Evolutionary conservation across 2,797 vertebrate genomes (phyloP).

Genomic region (Nannoperca australis): DNA sequence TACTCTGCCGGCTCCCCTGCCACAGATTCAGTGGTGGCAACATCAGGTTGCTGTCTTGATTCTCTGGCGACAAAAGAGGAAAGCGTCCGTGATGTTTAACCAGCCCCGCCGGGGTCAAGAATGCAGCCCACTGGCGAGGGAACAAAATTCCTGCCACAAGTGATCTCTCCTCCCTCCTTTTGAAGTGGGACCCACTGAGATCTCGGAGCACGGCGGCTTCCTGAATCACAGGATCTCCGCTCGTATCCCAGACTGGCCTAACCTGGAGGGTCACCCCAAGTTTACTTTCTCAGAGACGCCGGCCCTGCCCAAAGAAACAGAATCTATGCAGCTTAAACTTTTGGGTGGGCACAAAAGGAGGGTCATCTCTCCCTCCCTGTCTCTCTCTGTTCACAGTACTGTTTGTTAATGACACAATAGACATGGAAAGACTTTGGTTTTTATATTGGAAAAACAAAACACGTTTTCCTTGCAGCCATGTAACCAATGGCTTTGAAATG

Average conservation of each 20-base stretch:
- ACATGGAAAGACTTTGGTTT: slow-evolving; percentile 61
- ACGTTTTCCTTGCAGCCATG: slow-evolving; percentile 42
- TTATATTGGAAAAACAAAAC: slow-evolving; percentile 51
- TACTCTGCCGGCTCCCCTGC: slow-evolving; percentile 69
- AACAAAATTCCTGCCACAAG: slow-evolving; percentile 83
- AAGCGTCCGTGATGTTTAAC: slow-evolving; percentile 85
- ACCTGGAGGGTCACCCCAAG: slow-evolving; percentile 89
- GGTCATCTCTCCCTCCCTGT: slow-evolving; percentile 66
- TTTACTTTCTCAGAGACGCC: slow-evolving; percentile 91
- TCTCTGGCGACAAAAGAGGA: slow-evolving; percentile 80
- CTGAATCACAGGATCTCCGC: slow-evolving; percentile 74
- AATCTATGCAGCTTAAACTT: slow-evolving; percentile 88
- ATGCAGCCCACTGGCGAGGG: slow-evolving; percentile 82
- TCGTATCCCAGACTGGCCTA: slow-evolving; percentile 87
- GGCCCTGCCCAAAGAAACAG: slow-evolving; percentile 83
- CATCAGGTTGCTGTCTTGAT: slow-evolving; percentile 84
- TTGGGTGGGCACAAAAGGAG: slow-evolving; percentile 78
- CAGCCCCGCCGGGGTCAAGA: slow-evolving; percentile 86
- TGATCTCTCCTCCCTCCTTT: slow-evolving; percentile 81
- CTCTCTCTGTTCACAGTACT: slow-evolving; percentile 58
- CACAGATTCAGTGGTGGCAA: slow-evolving; percentile 75
- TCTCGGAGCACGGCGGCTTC: slow-evolving; percentile 71
- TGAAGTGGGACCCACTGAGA: slow-evolving; percentile 78
- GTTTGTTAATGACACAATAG: slow-evolving; percentile 73
- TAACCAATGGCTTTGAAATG: slow-evolving; percentile 51